These are phyloP conservation scores for Pan troglodytes DNA, from an alignment of 2,113 vertebrate genomes.

Conservation along the genomic window NHGRI_mPanTro3-v2.1_pri NC_072412.2:70120001-70120500, in stretches of 20 bases:
- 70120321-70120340: background rate
- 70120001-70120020: background rate
- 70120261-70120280: background rate
- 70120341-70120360: background rate
- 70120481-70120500: background rate
- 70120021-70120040: background rate
- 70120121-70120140: background rate
- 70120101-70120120: background rate
- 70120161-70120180: background rate
- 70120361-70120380: background rate
- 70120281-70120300: background rate
- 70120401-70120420: background rate
- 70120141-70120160: background rate
- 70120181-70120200: background rate
- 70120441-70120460: accelerated
- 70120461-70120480: background rate
- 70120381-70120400: background rate
- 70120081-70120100: background rate
- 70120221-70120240: background rate
- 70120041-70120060: background rate
- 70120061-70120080: background rate
- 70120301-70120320: background rate
- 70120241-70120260: background rate
- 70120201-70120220: background rate
- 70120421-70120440: background rate